A percentile compares a stretch with the other conserved stretches of the same genome.
Conservation (phyloP, 1,140 invertebrate species). For the Steinernema khuongi region DNA sequence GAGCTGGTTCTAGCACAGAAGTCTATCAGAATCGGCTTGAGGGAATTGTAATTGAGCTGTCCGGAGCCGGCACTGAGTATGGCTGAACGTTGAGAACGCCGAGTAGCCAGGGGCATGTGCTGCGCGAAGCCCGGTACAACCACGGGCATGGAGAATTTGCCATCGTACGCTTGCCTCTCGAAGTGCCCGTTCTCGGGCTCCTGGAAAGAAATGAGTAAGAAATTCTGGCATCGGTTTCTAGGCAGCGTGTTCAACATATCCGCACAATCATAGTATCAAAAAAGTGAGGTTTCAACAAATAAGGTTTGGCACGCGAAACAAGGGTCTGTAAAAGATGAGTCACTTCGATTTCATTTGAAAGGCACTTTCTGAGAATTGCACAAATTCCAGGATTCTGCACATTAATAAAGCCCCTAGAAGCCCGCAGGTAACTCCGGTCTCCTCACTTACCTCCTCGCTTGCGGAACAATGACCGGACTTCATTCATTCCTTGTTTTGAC, state of each 20-base stretch:
- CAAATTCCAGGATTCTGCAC: too few relatives aligned
- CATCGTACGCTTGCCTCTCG: constrained; percentile 10
- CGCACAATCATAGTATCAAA: too few relatives aligned
- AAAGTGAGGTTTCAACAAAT: too few relatives aligned
- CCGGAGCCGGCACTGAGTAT: constrained; percentile 17
- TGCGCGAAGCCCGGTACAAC: neutral
- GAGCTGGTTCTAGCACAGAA: constrained; percentile 56
- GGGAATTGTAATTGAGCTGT: constrained; percentile 38
- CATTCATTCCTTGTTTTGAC: constrained; percentile 5
- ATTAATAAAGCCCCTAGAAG: too few relatives aligned
- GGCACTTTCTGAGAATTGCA: too few relatives aligned
- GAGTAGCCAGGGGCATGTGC: neutral
- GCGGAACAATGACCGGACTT: constrained; percentile 1
- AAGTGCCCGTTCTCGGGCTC: neutral
- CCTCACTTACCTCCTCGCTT: constrained; percentile 10
- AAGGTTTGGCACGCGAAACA: too few relatives aligned
- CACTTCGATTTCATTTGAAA: too few relatives aligned
- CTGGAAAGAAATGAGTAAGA: neutral
- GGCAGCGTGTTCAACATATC: too few relatives aligned
- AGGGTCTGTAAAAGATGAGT: too few relatives aligned
- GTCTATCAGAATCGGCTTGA: constrained; percentile 48
- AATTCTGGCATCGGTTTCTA: too few relatives aligned
- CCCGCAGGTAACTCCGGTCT: too few relatives aligned
- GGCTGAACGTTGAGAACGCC: constrained; percentile 3
- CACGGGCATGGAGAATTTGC: neutral